These are phyloP conservation scores for Venusia cambrica DNA, from an alignment of 2,888 invertebrate genomes.

Conservation along the genomic window DNA sequence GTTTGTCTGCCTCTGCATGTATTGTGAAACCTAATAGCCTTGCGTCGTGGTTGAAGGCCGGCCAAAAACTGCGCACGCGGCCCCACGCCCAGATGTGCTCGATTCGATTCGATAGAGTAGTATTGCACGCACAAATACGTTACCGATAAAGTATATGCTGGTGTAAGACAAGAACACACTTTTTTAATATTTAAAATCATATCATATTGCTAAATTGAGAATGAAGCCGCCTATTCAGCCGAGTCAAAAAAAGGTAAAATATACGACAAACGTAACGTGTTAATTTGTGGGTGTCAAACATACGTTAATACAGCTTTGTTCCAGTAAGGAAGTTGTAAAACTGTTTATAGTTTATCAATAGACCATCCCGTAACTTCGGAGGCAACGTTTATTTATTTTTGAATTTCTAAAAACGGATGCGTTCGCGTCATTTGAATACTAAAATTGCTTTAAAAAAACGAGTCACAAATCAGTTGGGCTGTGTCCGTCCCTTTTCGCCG, in stretches of 20 bases:
- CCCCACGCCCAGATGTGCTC: conserved; percentile 49
- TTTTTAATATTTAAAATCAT: conserved; percentile 33
- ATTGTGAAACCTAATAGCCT: conserved; percentile 71
- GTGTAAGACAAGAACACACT: too few relatives aligned
- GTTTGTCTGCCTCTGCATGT: conserved; percentile 51
- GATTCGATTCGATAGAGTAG: conserved; percentile 48
- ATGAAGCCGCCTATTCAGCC: conserved; percentile 25
- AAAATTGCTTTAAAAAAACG: conserved; percentile 64
- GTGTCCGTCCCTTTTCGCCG: conserved; percentile 43
- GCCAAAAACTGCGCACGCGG: conserved; percentile 55
- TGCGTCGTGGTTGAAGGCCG: conserved; percentile 70
- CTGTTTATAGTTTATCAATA: conserved; percentile 66
- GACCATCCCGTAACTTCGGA: conserved; percentile 39
- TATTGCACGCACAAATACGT: conserved; percentile 52
- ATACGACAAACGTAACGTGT: conserved; percentile 31
- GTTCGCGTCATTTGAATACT: conserved; percentile 74
- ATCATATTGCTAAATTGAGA: conserved; percentile 34
- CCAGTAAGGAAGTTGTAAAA: conserved; percentile 70
- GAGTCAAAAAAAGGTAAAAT: too few relatives aligned
- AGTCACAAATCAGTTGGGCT: conserved; percentile 42
- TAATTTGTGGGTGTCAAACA: conserved; percentile 32
- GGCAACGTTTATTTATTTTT: conserved; percentile 63
- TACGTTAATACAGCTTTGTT: conserved; percentile 46
- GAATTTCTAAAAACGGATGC: conserved; percentile 76
- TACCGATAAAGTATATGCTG: conserved; percentile 51